A percentile compares a stretch with the other conserved stretches of the same genome.
Conservation (phyloP, 2,888 invertebrate species). For the Lamellibrachia satsuma region DNA sequence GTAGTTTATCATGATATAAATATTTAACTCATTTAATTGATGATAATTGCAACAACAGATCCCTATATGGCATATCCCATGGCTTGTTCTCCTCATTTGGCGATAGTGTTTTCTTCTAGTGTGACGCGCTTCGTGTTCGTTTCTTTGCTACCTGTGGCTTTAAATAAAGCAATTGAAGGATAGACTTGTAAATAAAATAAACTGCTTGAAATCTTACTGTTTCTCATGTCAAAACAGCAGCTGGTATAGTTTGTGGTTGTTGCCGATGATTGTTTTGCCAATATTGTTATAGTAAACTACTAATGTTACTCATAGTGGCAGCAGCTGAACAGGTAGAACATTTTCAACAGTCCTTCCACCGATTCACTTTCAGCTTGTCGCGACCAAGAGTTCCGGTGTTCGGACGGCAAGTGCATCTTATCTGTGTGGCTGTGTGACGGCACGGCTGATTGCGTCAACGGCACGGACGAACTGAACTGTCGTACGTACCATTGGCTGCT, state of each 20-base stretch:
- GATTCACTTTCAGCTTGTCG: background rate
- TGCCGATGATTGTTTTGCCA: no score
- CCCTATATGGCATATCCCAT: background rate
- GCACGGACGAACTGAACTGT: constrained; percentile 21
- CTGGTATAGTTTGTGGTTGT: no score
- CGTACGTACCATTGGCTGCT: background rate
- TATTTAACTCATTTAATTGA: background rate
- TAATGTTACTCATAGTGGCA: background rate
- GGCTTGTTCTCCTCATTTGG: background rate
- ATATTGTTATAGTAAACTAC: background rate
- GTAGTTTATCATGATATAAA: background rate
- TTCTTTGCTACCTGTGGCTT: background rate
- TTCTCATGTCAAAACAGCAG: no score
- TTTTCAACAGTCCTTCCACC: background rate
- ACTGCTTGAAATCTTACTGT: no score
- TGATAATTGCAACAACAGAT: background rate
- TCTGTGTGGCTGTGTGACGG: constrained; percentile 22
- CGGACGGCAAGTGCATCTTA: constrained; percentile 13
- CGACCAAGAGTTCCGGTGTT: background rate
- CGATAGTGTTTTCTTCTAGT: background rate
- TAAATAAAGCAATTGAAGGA: no score
- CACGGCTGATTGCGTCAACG: background rate
- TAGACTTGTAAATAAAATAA: no score
- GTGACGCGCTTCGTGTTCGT: background rate
- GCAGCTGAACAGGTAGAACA: background rate